These are phyloP conservation scores for Spicauda simplicius DNA, from an alignment of 2,888 invertebrate genomes.

Conservation along the genomic window DNA sequence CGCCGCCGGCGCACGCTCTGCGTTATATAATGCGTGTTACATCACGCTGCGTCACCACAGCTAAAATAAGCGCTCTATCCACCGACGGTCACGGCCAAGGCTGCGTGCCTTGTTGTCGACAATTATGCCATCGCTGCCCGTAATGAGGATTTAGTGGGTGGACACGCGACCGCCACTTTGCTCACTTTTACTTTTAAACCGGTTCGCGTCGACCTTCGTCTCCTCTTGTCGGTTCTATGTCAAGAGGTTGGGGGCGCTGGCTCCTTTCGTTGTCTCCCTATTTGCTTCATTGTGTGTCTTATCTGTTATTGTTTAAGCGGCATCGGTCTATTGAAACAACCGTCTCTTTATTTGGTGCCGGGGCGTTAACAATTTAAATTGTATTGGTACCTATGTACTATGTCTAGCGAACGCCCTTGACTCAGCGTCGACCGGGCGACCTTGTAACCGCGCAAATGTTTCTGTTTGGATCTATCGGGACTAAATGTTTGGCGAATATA, in stretches of 20 bases:
- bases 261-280: conserved; percentile 1
- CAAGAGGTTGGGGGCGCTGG: conserved; percentile 41
- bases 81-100: conserved; percentile 82
- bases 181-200: conserved; percentile 82
- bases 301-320: background rate
- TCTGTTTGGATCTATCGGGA: conserved; percentile 72
- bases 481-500: conserved; percentile 51
- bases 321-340: conserved; percentile 6
- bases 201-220: conserved; percentile 71
- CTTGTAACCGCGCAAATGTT: conserved; percentile 75
- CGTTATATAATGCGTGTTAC: conserved; percentile 78
- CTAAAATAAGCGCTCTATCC: conserved; percentile 81
- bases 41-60: conserved; percentile 77
- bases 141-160: conserved; percentile 83
- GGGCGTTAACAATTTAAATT: conserved; percentile 57
- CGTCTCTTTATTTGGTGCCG: conserved; percentile 43
- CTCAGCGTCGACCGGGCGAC: conserved; percentile 79
- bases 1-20: conserved; percentile 62
- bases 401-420: conserved; percentile 81
- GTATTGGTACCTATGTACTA: conserved; percentile 57
- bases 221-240: conserved; percentile 50
- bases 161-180: conserved; percentile 69
- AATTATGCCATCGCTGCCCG: conserved; percentile 72
- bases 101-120: conserved; percentile 73
- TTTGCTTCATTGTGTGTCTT: background rate